Evolutionary conservation across 2,797 vertebrate genomes (phyloP).

Genomic region (Bufotes viridis): DNA sequence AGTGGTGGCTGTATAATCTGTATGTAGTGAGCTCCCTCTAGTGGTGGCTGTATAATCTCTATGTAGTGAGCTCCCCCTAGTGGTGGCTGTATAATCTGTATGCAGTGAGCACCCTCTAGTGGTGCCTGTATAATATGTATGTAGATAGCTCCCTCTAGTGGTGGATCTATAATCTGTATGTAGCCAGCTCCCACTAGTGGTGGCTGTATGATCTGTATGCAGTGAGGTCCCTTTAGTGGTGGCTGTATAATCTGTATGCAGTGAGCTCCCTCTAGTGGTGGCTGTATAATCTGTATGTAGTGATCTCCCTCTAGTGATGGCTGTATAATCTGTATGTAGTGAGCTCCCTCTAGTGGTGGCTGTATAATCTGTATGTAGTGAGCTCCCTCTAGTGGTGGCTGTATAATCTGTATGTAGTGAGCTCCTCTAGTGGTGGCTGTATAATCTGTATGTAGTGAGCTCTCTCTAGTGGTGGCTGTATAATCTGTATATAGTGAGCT

Average conservation of each 20-base stretch:
- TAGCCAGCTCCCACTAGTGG: neutral
- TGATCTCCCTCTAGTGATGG: no score
- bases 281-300: neutral
- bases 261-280: neutral
- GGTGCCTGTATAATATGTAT: no score
- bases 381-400: neutral
- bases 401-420: no score
- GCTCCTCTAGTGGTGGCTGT: no score
- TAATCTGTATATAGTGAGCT: neutral
- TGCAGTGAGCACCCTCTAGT: neutral
- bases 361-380: neutral
- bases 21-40: no score
- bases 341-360: no score
- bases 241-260: neutral
- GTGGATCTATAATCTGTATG: neutral
- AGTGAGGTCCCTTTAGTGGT: no score
- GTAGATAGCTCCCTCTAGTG: no score
- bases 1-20: no score
- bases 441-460: no score
- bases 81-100: neutral
- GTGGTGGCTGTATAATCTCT: neutral
- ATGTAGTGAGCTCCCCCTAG: neutral
- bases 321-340: no score
- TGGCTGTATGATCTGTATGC: no score
- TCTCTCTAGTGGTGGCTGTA: neutral